These are phyloP conservation scores for Eilema griseolum DNA, from an alignment of 2,888 invertebrate genomes.

Conservation along the genomic window DNA sequence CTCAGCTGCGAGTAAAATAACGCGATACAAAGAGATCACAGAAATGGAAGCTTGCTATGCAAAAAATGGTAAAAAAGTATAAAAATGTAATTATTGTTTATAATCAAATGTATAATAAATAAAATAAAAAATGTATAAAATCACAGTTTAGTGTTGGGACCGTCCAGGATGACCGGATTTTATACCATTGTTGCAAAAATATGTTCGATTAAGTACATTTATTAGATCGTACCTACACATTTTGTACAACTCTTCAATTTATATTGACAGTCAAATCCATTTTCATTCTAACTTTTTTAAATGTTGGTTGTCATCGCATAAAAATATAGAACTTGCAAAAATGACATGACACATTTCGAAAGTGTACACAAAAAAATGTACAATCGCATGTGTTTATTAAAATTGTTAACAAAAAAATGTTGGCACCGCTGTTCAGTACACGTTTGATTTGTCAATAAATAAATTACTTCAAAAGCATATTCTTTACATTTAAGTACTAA, in stretches of 20 bases:
- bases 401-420: not conserved
- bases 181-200: too few species aligned
- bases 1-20: conserved; percentile 40
- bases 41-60: conserved; percentile 74
- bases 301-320: not conserved
- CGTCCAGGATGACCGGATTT: conserved; percentile 6
- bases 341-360: not conserved
- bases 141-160: conserved; percentile 61
- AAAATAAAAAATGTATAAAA: conserved; percentile 48
- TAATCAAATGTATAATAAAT: too few species aligned
- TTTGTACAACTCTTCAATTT: too few species aligned
- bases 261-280: not conserved
- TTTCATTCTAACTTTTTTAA: not conserved
- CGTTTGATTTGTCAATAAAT: not conserved
- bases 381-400: not conserved
- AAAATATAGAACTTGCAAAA: not conserved
- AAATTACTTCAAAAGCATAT: not conserved
- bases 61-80: conserved; percentile 57
- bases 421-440: not conserved
- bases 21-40: conserved; percentile 70
- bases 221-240: too few species aligned
- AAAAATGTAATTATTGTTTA: conserved; percentile 28
- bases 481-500: not conserved
- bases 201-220: too few species aligned
- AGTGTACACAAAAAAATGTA: not conserved